Evolutionary conservation across 1,140 invertebrate species (phyloP).

Genomic region (Aphis craccivora): DNA sequence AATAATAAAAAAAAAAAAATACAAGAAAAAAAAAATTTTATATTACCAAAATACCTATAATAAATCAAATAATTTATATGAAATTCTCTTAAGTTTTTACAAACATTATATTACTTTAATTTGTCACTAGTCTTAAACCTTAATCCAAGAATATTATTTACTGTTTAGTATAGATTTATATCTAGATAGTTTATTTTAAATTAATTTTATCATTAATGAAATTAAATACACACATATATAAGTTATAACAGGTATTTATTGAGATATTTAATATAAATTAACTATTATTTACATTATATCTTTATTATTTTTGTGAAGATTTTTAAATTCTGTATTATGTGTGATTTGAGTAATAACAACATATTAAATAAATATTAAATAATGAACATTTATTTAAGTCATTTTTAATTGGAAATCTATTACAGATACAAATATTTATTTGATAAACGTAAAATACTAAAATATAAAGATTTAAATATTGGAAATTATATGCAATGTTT

Average conservation of each 20-base stretch:
- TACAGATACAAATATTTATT: not conserved
- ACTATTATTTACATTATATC: not conserved
- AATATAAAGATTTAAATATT: not conserved
- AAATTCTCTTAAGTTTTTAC: not conserved
- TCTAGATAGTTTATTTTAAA: not conserved
- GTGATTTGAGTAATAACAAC: not conserved
- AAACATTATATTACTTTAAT: not conserved
- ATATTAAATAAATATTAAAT: not conserved
- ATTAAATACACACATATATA: not conserved
- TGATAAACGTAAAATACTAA: not conserved
- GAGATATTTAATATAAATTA: not conserved
- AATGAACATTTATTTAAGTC: not conserved
- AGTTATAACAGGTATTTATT: no score
- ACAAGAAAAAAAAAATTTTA: not conserved
- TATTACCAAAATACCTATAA: not conserved
- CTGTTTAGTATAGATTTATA: not conserved
- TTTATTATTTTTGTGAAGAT: not conserved
- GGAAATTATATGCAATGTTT: not conserved
- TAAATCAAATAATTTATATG: not conserved
- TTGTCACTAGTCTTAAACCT: not conserved
- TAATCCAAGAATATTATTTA: not conserved
- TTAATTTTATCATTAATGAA: not conserved
- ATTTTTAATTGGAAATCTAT: not conserved
- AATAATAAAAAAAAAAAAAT: not conserved
- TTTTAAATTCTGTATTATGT: not conserved